Base-by-base conservation (phyloP, 2,113 vertebrate genomes). In the Gobius niger region DNA sequence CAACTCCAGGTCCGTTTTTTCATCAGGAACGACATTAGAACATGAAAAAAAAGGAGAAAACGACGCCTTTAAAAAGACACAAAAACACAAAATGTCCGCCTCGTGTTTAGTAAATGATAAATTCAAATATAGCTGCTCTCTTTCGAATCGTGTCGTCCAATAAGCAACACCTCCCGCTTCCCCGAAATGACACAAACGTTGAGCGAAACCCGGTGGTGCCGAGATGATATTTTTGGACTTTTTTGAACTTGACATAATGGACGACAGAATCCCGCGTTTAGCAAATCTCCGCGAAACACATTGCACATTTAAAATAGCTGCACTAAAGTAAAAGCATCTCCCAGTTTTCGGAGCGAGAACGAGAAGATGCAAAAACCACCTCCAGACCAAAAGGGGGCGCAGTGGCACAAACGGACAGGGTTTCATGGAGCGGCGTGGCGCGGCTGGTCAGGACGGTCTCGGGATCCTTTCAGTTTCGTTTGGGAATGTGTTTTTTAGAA, bases 301-400 rank as follows among this genome's bases (percentile, higher is more conserved):
- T 95, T 95, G 96, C 95, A 96, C 95, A 92, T 95, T 95, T 94
- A 94, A 94, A 94, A 94, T 94, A 96, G 96, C 95, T 96, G 95
- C 95, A 96, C 95, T 95, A 94, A 94, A 95, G 24, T 93, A 94
- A 91, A 91, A 92, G 91, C 90, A 91, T 89, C 92, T 93, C 95
- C 92, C 91, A 88, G 44, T 47, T 83, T 83, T 41, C 34, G 8
- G 9, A 15, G 34, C 42, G 14, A 89, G 88, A 89, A 84, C 0
- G 63, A 86, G 88, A 90, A 34, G 89, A 67, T 82, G 84, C 75
- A 77, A 53, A 53, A 84, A 83, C 75, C 82, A 76, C 86, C 83
- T 81, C 85, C 74, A 18, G 65, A 64, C 72, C 47, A 80, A 72
- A 19, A 82, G 87, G 73, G 82, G 85, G 82, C 67, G 24, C 44